Percentiles rank a stretch among this genome's conserved stretches.
These are phyloP conservation scores for Shinisaurus crocodilurus DNA, from an alignment of 2,113 vertebrate genomes.

Conservation along the genomic window DNA sequence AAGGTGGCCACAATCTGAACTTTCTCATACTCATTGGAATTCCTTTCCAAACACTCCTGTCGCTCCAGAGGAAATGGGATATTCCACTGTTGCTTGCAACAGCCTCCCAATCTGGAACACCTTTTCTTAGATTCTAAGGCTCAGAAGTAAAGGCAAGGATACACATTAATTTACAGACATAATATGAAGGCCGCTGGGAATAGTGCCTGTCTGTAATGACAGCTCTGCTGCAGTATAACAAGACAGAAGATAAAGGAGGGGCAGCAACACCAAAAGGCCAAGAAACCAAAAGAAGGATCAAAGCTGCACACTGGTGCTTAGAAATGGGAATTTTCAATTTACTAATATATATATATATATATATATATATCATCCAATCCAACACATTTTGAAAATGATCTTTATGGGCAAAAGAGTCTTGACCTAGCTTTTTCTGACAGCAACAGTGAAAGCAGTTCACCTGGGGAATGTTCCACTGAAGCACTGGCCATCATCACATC, in stretches of 20 bases:
- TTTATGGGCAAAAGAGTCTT: neutral
- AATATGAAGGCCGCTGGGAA: neutral
- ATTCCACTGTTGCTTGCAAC: conserved; percentile 54
- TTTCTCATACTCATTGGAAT: neutral
- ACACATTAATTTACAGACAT: neutral
- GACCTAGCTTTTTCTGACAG: neutral
- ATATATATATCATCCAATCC: too few species aligned
- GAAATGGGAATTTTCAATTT: neutral
- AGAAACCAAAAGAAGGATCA: neutral
- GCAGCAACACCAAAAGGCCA: neutral
- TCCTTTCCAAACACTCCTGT: neutral
- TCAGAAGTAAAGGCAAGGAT: neutral
- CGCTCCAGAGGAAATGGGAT: conserved; percentile 59
- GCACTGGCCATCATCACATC: neutral
- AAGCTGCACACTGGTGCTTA: neutral
- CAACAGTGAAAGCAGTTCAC: neutral
- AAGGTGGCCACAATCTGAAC: neutral
- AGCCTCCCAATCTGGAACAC: neutral
- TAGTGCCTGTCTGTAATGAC: neutral
- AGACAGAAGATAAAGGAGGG: neutral
- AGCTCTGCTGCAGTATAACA: neutral
- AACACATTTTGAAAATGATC: neutral
- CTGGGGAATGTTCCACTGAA: neutral
- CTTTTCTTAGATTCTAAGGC: neutral
- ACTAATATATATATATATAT: too few species aligned